Percentiles rank a stretch among this genome's conserved stretches.
These are phyloP conservation scores for Amblyraja radiata DNA, from an alignment of 2,797 vertebrate genomes.

Conservation along the genomic window DNA sequence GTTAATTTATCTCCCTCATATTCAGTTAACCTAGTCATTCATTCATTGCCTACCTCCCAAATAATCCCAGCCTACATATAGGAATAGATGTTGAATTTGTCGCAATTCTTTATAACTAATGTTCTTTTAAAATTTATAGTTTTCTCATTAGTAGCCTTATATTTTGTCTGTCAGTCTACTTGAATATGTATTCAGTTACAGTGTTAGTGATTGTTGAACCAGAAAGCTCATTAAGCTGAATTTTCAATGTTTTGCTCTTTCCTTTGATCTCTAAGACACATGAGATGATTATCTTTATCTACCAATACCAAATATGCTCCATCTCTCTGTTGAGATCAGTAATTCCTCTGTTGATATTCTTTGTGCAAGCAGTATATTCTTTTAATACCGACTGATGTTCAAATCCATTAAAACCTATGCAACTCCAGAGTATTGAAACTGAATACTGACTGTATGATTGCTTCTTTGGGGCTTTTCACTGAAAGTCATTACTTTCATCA, in stretches of 20 bases:
- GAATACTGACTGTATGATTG: neutral
- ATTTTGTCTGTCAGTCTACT: neutral
- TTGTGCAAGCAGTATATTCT: neutral
- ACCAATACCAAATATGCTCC: neutral
- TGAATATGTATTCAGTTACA: no score
- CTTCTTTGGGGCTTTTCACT: neutral
- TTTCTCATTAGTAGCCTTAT: neutral
- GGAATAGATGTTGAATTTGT: neutral
- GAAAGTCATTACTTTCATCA: neutral
- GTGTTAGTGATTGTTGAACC: neutral
- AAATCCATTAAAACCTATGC: neutral
- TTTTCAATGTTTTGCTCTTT: neutral
- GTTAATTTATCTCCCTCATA: neutral
- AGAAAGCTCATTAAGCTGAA: neutral
- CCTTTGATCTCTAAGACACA: neutral
- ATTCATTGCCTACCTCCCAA: neutral
- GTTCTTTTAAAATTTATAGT: neutral
- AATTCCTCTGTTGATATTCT: neutral
- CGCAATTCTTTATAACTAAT: neutral
- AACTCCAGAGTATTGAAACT: neutral
- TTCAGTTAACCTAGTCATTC: neutral
- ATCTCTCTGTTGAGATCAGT: neutral
- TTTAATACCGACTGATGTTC: neutral
- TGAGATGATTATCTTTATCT: neutral
- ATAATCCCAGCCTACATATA: neutral